Evolutionary conservation across 1,140 invertebrate genomes (phyloP).

Genomic region (Nebria ingens): DNA sequence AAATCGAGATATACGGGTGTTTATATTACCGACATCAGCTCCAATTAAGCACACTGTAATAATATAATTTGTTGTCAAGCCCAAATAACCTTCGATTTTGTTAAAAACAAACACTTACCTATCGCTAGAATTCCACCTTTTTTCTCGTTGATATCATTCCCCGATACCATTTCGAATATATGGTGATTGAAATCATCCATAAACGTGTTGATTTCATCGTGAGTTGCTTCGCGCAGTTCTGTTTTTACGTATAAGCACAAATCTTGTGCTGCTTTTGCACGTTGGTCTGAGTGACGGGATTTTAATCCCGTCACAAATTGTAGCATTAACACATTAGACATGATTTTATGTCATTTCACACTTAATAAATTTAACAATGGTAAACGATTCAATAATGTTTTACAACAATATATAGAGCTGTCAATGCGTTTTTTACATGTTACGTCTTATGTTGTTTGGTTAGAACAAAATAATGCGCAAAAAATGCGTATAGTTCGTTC

Average conservation of each 20-base stretch:
- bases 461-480: background rate
- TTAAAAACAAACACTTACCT: constrained; percentile 44
- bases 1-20: constrained; percentile 81
- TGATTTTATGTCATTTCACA: constrained; percentile 24
- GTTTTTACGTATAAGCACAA: constrained; percentile 85
- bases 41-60: constrained; percentile 77
- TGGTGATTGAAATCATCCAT: constrained; percentile 94
- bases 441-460: too few relatives aligned
- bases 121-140: constrained; percentile 93
- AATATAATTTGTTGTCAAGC: too few relatives aligned
- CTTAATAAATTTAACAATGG: too few relatives aligned
- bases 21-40: constrained; percentile 85
- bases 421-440: background rate
- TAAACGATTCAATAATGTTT: too few relatives aligned
- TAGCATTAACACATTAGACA: constrained; percentile 53
- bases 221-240: constrained; percentile 82
- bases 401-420: background rate
- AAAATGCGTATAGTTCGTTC: background rate
- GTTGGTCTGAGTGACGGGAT: constrained; percentile 73
- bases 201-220: constrained; percentile 80
- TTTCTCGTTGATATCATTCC: constrained; percentile 84
- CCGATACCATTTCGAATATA: constrained; percentile 92
- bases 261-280: constrained; percentile 76
- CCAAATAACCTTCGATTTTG: constrained; percentile 10
- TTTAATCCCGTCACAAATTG: constrained; percentile 81